These are phyloP conservation scores for Acanthiza pusilla DNA, from an alignment of 2,797 vertebrate genomes.

Conservation along the genomic window DNA sequence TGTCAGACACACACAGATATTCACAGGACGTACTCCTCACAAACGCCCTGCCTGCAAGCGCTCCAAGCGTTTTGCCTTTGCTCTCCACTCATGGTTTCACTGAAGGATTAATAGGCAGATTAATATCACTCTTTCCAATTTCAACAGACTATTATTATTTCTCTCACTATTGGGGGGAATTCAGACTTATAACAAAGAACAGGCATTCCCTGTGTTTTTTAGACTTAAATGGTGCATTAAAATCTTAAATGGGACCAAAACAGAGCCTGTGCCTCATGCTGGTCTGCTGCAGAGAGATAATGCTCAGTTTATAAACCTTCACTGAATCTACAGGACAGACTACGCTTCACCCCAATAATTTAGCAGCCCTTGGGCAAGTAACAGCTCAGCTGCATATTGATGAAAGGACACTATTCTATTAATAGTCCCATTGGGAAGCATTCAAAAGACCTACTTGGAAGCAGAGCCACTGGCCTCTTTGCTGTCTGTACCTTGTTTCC, in stretches of 20 bases:
- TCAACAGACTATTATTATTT: slow-evolving; percentile 13
- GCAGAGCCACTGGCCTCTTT: not conserved
- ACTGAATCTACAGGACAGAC: not conserved
- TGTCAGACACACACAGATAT: not conserved
- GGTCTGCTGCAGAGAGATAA: slow-evolving; percentile 21
- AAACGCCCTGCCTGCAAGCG: not conserved
- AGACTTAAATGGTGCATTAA: not conserved
- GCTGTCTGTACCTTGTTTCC: slow-evolving; percentile 6
- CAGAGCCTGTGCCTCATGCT: not conserved
- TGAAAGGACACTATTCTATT: not conserved
- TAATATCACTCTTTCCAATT: not conserved
- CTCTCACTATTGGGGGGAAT: not conserved
- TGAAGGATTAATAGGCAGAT: not conserved
- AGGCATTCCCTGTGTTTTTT: not conserved
- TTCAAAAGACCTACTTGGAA: not conserved
- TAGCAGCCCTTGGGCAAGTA: not conserved
- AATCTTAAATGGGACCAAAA: not conserved
- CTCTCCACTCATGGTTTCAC: not conserved
- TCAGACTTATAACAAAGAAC: not conserved
- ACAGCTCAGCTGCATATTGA: slow-evolving; percentile 2
- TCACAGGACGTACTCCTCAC: not conserved
- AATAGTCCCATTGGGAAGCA: not conserved
- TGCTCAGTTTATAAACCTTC: not conserved
- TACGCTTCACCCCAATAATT: not conserved
- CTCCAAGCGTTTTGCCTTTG: not conserved